Evolutionary conservation across 2,797 vertebrate genomes (phyloP).

Genomic region (Clamator glandarius): DNA sequence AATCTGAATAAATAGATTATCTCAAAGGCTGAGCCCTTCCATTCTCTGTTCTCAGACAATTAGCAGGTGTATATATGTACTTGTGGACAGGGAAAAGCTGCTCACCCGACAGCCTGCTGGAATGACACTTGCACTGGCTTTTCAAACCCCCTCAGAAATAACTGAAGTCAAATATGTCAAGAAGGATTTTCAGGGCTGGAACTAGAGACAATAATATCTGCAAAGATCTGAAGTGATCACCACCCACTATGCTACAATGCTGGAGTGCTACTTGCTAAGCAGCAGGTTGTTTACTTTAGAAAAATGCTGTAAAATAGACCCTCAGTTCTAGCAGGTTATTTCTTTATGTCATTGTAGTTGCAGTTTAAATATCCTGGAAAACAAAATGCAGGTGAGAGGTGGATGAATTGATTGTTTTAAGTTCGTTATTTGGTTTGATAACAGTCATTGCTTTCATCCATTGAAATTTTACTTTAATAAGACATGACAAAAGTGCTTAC

Average conservation of each 20-base stretch:
- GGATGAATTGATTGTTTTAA: neutral
- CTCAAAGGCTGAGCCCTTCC: neutral
- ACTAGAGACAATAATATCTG: neutral
- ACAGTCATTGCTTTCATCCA: neutral
- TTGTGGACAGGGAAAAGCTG: neutral
- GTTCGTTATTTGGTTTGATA: neutral
- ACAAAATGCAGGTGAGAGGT: neutral
- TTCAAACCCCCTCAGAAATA: neutral
- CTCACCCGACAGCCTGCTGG: neutral
- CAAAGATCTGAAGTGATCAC: neutral
- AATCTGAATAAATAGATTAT: neutral
- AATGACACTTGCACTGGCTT: neutral
- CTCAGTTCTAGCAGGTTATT: neutral
- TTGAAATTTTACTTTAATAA: neutral
- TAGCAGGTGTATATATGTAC: neutral
- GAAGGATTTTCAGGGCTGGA: neutral
- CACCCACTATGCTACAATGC: fast-evolving
- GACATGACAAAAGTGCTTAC: neutral
- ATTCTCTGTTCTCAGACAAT: neutral
- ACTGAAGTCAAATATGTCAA: neutral
- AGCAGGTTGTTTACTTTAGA: neutral
- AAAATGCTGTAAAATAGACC: neutral
- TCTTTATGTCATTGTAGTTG: neutral
- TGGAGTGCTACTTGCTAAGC: neutral
- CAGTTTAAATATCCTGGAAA: neutral